These are phyloP conservation scores for Tridacna crocea DNA, from an alignment of 2,888 invertebrate species.

Conservation along the genomic window DNA sequence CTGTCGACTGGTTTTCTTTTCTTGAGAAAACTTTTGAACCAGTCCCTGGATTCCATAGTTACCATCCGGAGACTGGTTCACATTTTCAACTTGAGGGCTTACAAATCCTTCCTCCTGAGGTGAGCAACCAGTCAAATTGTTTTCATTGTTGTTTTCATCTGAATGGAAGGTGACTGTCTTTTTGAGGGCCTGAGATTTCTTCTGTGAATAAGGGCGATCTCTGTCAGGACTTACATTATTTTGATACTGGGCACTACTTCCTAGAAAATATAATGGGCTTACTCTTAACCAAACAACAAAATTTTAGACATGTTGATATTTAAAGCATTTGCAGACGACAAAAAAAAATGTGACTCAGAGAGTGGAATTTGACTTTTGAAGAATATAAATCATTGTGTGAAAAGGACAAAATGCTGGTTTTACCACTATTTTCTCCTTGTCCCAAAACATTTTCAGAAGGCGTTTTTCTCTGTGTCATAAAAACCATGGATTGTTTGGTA, in stretches of 20 bases:
- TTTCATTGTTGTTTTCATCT: slow-evolving; percentile 11
- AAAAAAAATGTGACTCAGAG: too few species aligned
- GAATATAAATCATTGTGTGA: too few species aligned
- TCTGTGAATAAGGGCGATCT: slow-evolving; percentile 33
- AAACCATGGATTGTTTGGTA: too few species aligned
- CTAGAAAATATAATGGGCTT: not conserved
- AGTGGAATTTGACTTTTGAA: too few species aligned
- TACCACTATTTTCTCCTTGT: too few species aligned
- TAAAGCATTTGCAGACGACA: too few species aligned
- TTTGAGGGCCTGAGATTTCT: not conserved
- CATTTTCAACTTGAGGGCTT: slow-evolving; percentile 17
- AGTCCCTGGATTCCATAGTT: slow-evolving; percentile 45
- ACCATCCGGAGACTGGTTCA: slow-evolving; percentile 12
- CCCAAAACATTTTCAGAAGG: too few species aligned
- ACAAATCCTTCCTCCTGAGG: slow-evolving; percentile 13
- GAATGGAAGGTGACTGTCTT: slow-evolving; percentile 3
- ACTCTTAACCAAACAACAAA: not conserved
- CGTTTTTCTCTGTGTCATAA: too few species aligned
- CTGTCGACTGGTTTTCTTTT: slow-evolving; percentile 67
- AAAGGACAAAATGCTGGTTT: too few species aligned
- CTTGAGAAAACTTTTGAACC: slow-evolving; percentile 63
- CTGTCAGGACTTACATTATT: slow-evolving; percentile 22
- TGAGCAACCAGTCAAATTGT: slow-evolving; percentile 8
- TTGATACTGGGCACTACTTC: not conserved
- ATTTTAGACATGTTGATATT: not conserved